phyloP scores from a whole-genome alignment of 2,113 vertebrate genomes.

The Gymnogyps californianus region DNA sequence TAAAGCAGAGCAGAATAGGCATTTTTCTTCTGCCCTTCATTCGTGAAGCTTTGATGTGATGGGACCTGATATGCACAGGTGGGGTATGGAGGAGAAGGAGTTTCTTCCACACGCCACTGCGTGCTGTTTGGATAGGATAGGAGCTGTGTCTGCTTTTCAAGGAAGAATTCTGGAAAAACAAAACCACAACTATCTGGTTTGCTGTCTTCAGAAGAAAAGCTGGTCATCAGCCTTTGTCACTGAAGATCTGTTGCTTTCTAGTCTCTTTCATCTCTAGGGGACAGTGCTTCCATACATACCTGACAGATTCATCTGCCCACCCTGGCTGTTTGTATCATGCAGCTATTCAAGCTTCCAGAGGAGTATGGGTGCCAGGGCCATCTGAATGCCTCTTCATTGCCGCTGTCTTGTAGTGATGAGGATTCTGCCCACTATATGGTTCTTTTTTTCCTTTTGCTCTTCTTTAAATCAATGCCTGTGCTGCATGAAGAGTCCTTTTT shows the following conservation, averaged over 20 bases:
- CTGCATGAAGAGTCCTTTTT: background rate
- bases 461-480: background rate
- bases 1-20: background rate
- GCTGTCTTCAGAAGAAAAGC: background rate
- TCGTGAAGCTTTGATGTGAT: background rate
- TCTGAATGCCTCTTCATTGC: background rate
- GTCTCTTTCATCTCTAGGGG: background rate
- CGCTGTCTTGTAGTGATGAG: accelerated
- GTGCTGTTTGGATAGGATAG: background rate
- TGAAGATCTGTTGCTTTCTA: background rate
- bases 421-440: background rate
- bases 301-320: background rate
- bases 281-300: background rate
- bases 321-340: background rate
- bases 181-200: background rate
- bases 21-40: background rate
- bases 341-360: background rate
- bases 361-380: background rate
- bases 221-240: background rate
- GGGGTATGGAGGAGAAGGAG: background rate
- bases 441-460: background rate
- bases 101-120: background rate
- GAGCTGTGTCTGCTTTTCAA: background rate
- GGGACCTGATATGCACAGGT: background rate
- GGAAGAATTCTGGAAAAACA: background rate